Evolutionary conservation across 2,797 vertebrate species (phyloP), one percentile per base, ranked within the genome.

Genomic region (Coregonus ussuriensis): DNA sequence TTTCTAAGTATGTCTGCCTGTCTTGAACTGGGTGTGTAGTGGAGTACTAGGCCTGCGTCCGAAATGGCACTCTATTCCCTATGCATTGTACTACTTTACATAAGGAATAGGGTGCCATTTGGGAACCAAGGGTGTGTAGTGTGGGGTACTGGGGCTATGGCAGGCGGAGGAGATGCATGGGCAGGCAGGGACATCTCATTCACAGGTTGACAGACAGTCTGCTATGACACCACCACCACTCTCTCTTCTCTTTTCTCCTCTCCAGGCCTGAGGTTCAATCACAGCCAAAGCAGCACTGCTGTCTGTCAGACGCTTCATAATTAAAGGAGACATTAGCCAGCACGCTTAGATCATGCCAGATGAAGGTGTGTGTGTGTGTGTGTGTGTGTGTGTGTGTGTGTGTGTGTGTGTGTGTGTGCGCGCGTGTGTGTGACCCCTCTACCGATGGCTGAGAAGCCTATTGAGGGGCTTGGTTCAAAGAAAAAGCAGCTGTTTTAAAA

Each of bases 101-200:
- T 29, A 25, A 63, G 25, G 59, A 63, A 25, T 18, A 63, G 56
- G n/a, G 56, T 63, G 7, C 25, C 59, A 9, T 63, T 25, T 63
- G 59, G 41, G 59, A n/a, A 56, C 54, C n/a, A 3, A 13, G 3
- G 59, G 59, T 11, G 3, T 63, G 16, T n/a, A 25, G 41, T 47
- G 59, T 25, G 25, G 18, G 1, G 11, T 13, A 14, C 14, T 1
- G 11, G 63, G 63, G 21, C 41, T 47, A 9, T 47, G 41, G 41
- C 41, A 31, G 63, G 29, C 4, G 29, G 63, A 14, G 66, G 14
- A 33, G 15, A 33, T 33, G 31, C 33, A 68, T 16, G 33, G 31
- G 31, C 66, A 33, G 5, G 31, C 31, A 14, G 41, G 1, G 84
- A 77, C 51, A 59, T 75, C 76, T 81, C 77, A 62, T 63, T 84